phyloP scores from a whole-genome alignment of 2,113 vertebrate genomes.

The Alouatta palliata region DNA sequence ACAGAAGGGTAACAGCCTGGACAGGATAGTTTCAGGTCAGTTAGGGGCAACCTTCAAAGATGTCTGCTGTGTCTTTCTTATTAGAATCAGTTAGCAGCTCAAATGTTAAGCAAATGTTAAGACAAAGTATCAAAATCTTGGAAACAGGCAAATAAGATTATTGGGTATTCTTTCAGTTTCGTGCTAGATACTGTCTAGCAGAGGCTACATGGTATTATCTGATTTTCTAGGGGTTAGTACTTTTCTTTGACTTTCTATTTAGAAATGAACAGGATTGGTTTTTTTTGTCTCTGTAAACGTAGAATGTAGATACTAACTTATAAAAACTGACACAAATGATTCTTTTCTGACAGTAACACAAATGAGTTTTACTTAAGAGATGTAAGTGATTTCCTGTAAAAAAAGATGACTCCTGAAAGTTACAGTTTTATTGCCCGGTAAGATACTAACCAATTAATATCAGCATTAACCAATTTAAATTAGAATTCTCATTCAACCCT shows the following conservation, averaged over 20 bases:
- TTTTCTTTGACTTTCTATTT: background rate
- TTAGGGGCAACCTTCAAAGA: background rate
- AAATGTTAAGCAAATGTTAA: background rate
- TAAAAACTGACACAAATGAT: background rate
- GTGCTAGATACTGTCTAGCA: background rate
- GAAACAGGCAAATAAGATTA: background rate
- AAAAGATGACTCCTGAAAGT: background rate
- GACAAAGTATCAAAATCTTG: background rate
- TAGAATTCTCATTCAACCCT: background rate
- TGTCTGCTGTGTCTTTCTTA: background rate
- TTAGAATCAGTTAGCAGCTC: background rate
- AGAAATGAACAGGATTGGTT: background rate
- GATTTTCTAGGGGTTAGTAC: background rate
- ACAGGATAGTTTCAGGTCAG: background rate
- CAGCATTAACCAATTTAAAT: background rate
- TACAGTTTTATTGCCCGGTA: background rate
- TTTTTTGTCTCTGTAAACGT: background rate
- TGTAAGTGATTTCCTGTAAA: background rate
- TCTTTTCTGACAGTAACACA: background rate
- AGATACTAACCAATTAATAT: background rate
- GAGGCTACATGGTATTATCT: background rate
- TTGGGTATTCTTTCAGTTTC: background rate
- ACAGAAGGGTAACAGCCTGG: background rate
- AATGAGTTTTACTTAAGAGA: background rate
- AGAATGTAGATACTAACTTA: background rate